Base-by-base conservation (phyloP, 2,113 vertebrate species). In the Aleadryas rufinucha region DNA sequence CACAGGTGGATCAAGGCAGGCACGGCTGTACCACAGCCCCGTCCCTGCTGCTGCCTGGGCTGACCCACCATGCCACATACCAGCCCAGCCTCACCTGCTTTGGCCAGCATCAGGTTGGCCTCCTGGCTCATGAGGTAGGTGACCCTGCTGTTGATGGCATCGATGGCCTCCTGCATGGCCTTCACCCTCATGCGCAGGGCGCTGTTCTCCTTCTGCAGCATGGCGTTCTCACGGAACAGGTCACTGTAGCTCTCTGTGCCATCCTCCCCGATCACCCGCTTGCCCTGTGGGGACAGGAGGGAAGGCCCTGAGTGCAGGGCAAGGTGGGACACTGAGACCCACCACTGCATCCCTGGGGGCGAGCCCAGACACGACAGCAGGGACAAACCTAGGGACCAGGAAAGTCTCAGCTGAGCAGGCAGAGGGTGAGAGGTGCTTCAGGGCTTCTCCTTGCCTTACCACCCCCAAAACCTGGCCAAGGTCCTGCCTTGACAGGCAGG, bases 151-250 rank as follows among this genome's bases (percentile, higher is more conserved):
- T 99, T 99, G 93, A 99, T 99, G 75, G 99, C 98, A 10, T 99
- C 99, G 1, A 99, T 99, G 95, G 99, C 99, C 96, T 99, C 99
- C 96, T 99, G 99, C 99, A 99, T 99, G 97, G 99, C 99, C 96
- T 99, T 99, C 17, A 99, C 99, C 17, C 99, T 95, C 97, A 99
- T 99, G 19, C 99, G 98, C 95, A 99, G 96, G 0, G 99, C 98
- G 80, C 98, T 98, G 13, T 98, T 99, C 91, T 99, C 99, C 92
- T 99, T 99, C 98, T 99, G 99, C 74, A 99, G 98, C 99, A 99
- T 98, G 85, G 98, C 90, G 3, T 99, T 99, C 97, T 99, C 99
- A 0, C 98, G 99, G 97, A 98, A 99, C 89, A 99, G 97, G 97
- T 99, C 99, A 0, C 99, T 99, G 95, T 98, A 99, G 66, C 99